Evolutionary conservation across 2,113 vertebrate species (phyloP), one percentile per base, ranked within the genome.

Genomic region (Pavo muticus): DNA sequence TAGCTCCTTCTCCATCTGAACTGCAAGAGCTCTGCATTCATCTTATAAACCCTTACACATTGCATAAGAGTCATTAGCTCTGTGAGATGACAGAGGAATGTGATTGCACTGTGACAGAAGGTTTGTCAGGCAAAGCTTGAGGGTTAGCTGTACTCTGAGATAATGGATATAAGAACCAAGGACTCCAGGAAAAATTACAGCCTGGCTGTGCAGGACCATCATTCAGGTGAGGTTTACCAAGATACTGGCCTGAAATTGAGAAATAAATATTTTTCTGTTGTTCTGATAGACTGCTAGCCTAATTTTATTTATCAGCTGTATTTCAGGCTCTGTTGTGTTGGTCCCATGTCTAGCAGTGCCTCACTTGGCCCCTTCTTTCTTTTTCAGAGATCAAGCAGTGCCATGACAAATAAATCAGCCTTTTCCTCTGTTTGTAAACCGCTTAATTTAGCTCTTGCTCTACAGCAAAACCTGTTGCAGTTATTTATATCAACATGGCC

Each of bases 401-500:
- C 44, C 27, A 25, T 48, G 48, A 81, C 61, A 79, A 87, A 72
- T 73, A 91, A 94, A 5, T 54, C 87, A 87, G 19, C 14, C 25
- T 95, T 94, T 89, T 50, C 35, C 23, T 87, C 78, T 93, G 89
- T 94, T 94, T 96, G 77, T 76, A 93, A 95, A 93, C 70, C n/a
- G 48, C 54, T 76, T 94, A 92, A 92, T 95, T 92, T 92, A 89
- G 74, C 32, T 91, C 25, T 80, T 70, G 45, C 89, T 92, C 56
- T 64, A 45, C 27, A 85, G 81, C 59, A 96, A 92, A 97, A 83
- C 81, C 59, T 89, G 63, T 45, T 85, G 64, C 82, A 64, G 59
- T 83, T 94, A 92, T 97, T 95, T 94, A 87, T 91, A 91, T 88
- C 93, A 94, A 90, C 79, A 87, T 68, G 81, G 68, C 84, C 87